A percentile compares a stretch with the other conserved stretches of the same genome.
phyloP scores from a whole-genome alignment of 2,113 vertebrate species.

The Pseudolaguvia tuberculata region DNA sequence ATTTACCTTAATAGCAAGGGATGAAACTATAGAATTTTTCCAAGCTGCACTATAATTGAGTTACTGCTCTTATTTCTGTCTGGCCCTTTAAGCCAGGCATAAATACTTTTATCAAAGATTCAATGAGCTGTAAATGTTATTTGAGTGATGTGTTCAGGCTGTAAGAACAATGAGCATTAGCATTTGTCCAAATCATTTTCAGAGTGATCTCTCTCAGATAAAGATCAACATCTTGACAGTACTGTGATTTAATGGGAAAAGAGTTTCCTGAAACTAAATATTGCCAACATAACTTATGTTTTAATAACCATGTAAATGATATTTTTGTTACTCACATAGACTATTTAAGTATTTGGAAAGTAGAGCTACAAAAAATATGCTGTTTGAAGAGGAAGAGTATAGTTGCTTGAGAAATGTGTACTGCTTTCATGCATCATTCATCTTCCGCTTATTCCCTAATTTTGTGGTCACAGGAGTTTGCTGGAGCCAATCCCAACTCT shows the following conservation, averaged over 20 bases:
- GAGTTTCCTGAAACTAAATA: background rate
- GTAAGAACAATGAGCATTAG: background rate
- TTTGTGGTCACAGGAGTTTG: no score
- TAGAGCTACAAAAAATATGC: no score
- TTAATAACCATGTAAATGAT: no score
- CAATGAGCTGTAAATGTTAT: conserved; percentile 5
- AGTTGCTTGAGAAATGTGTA: no score
- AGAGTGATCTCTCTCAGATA: background rate
- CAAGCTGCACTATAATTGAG: conserved; percentile 10
- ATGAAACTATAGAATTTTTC: background rate
- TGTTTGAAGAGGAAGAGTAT: no score
- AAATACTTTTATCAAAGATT: conserved; percentile 1
- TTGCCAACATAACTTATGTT: no score
- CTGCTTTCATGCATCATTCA: no score
- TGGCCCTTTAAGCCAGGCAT: background rate
- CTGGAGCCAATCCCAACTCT: no score
- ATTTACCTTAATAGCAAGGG: background rate
- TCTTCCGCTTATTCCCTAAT: no score
- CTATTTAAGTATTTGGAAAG: no score
- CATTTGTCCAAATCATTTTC: conserved; percentile 12
- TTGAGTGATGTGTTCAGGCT: no score
- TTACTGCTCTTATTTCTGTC: conserved; percentile 4
- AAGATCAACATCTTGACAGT: background rate
- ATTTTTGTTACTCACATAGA: no score
- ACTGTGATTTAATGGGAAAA: background rate